These are phyloP conservation scores for Zosterops hypoxanthus DNA, from an alignment of 2,113 vertebrate species.

Conservation along the genomic window DNA sequence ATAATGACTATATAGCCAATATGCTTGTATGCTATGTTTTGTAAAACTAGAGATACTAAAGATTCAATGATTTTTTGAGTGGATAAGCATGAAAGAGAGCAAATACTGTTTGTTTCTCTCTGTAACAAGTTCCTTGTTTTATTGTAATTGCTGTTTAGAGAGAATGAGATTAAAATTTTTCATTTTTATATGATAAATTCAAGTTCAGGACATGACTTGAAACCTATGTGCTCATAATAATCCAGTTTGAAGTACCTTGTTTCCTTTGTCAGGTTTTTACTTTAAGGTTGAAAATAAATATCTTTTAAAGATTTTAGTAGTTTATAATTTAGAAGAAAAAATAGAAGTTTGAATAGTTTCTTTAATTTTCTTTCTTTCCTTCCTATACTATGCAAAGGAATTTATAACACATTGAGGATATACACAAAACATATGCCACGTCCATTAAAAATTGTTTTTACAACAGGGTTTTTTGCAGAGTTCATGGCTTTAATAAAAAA, in stretches of 20 bases:
- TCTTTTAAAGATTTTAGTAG: not conserved
- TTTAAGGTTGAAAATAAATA: not conserved
- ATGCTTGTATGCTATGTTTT: not conserved
- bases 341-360: not conserved
- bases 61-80: not conserved
- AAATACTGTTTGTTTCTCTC: not conserved
- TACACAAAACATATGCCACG: not conserved
- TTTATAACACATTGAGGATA: not conserved
- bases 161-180: not conserved
- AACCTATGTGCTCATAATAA: not conserved
- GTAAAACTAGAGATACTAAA: not conserved
- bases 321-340: not conserved
- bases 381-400: not conserved
- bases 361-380: not conserved
- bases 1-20: not conserved
- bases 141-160: not conserved
- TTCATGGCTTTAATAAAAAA: not conserved
- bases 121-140: not conserved
- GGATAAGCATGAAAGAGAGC: not conserved
- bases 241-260: not conserved
- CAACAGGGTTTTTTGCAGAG: rapidly evolving
- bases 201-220: not conserved
- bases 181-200: not conserved
- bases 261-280: slow-evolving; percentile 8
- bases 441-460: not conserved